phyloP scores from a whole-genome alignment of 1,140 invertebrate genomes.

The Bicyclus anynana region DNA sequence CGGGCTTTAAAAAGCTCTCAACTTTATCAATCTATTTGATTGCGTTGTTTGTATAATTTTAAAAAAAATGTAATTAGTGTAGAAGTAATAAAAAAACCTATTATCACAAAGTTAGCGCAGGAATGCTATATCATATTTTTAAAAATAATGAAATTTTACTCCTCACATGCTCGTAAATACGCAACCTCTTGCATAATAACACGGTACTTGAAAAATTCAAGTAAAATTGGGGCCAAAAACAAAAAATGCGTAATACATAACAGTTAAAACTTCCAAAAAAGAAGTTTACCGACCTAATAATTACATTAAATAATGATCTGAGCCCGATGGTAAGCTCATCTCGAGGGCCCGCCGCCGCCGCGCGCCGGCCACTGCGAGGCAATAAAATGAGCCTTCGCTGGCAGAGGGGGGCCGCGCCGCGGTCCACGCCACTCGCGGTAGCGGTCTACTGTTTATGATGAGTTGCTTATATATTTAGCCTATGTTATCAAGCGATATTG shows the following conservation, averaged over 20 bases:
- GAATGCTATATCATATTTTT: too few species aligned
- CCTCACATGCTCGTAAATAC: neutral
- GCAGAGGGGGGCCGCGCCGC: conserved; percentile 26
- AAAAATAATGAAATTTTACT: too few species aligned
- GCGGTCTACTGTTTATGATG: too few species aligned
- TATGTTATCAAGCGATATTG: too few species aligned
- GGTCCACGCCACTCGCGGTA: conserved; percentile 26
- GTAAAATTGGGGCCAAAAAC: conserved; percentile 34
- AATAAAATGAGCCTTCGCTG: conserved; percentile 63
- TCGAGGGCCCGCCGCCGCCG: conserved; percentile 45
- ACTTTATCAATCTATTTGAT: too few species aligned
- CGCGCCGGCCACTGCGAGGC: conserved; percentile 46
- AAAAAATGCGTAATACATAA: conserved; percentile 36
- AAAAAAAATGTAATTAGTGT: too few species aligned
- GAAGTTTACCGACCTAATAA: conserved; percentile 59
- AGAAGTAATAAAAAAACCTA: too few species aligned
- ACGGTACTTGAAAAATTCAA: conserved; percentile 15
- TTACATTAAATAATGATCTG: conserved; percentile 71
- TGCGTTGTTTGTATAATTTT: too few species aligned
- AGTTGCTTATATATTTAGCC: too few species aligned
- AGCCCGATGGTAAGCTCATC: conserved; percentile 60
- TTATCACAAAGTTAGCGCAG: too few species aligned
- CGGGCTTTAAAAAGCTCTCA: conserved; percentile 28
- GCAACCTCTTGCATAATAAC: conserved; percentile 2
- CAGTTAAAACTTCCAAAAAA: conserved; percentile 58